Base-by-base conservation (phyloP, 2,797 vertebrate genomes). In the Manis crassicaudata region DNA sequence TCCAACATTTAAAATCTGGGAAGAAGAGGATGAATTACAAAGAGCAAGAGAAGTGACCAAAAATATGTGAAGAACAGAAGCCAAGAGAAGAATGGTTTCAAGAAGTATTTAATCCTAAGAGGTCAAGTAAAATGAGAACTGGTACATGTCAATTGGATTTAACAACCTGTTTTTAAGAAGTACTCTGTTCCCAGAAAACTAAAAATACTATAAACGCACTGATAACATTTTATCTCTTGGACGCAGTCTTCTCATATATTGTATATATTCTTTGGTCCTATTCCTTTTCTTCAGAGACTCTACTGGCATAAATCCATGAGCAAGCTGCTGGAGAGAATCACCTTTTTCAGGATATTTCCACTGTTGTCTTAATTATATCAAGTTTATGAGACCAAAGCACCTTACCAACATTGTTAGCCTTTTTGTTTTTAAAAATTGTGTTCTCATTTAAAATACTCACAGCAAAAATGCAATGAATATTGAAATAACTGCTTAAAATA, bases 401-500 rank as follows among this genome's bases (percentile, higher is more conserved):
- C 7, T 87, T 95, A 81, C 79, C 25, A 72, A 65, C 56, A 82
- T 54, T 63, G 72, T 46, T 52, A 40, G 21, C 7, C 76, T 65
- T 77, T 67, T 95, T 37, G 8, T 46, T 93, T 88, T 67, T 20
- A 84, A 67, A 73, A 43, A 20, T 37, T 80, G 84, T 79, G 32
- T 94, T 94, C 63, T 83, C 65, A 77, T 54, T 94, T 50, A 92
- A 95, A 90, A 90, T 84, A 77, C 3, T 67, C 62, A 63, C 40
- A 89, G 32, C 32, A 90, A 85, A 94, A 91, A 16, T 80, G 8
- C 60, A 88, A 80, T 94, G 60, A 94, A 81, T 67, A 37, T 52
- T 89, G 35, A 91, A 94, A 96, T 87, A 83, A 95, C 72, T 83
- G 25, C 40, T 94, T 80, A 52, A 70, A 96, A 82, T 80, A 92